phyloP scores from a whole-genome alignment of 2,888 invertebrate species.

The Volucella bombylans region DNA sequence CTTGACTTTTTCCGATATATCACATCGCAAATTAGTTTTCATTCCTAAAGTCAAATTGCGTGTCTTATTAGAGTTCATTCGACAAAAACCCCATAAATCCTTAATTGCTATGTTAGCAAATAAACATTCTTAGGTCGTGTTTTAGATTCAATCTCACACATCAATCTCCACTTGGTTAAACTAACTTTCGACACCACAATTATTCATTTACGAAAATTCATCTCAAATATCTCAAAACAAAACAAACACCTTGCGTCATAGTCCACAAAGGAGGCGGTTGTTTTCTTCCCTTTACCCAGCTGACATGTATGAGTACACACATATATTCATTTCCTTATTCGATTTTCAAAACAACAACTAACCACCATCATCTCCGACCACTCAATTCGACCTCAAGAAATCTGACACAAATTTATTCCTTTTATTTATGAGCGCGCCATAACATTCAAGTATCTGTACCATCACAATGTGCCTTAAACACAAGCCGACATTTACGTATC shows the following conservation, averaged over 20 bases:
- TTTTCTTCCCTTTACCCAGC: no score
- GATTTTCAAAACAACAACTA: conserved; percentile 23
- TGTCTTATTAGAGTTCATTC: no score
- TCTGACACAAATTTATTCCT: conserved; percentile 22
- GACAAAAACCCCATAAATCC: no score
- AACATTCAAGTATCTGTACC: conserved; percentile 2
- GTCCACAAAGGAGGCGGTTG: conserved; percentile 21
- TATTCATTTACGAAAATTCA: not conserved
- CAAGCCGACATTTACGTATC: not conserved
- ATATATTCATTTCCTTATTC: conserved; percentile 14
- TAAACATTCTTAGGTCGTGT: no score
- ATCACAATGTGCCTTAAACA: no score
- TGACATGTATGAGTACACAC: not conserved
- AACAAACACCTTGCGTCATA: conserved; percentile 26
- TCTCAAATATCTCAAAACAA: conserved; percentile 14
- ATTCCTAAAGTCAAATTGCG: no score
- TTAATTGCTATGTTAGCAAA: no score
- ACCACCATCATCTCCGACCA: conserved; percentile 9
- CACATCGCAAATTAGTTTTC: no score
- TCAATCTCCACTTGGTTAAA: not conserved
- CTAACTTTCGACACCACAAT: not conserved
- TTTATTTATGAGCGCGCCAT: conserved; percentile 19
- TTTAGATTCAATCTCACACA: no score
- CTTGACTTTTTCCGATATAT: no score
- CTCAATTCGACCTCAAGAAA: conserved; percentile 49